Percentiles rank a stretch among this genome's conserved stretches.
phyloP scores from a whole-genome alignment of 2,888 invertebrate species.

The Drosophila neotestacea region DNA sequence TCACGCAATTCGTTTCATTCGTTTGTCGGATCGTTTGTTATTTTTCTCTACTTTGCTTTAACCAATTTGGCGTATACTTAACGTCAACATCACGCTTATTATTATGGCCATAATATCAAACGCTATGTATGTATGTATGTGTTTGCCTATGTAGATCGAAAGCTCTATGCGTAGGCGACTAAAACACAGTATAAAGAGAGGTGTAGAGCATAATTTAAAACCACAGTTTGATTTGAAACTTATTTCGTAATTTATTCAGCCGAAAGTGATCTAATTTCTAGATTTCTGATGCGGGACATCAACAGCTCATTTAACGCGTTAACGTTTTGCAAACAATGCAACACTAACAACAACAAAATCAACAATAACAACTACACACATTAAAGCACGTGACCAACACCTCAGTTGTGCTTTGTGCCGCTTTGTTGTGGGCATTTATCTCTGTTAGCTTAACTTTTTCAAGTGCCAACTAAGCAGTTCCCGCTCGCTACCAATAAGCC shows the following conservation, averaged over 20 bases:
- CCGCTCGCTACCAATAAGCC: conserved; percentile 10
- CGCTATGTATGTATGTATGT: background rate
- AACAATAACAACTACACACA: conserved; percentile 7
- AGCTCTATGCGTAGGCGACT: conserved; percentile 19
- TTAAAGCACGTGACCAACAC: conserved; percentile 37
- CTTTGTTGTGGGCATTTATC: conserved; percentile 28
- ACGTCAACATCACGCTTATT: conserved; percentile 67
- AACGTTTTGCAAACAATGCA: conserved; percentile 52
- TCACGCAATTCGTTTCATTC: conserved; percentile 7
- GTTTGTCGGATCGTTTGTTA: conserved; percentile 16
- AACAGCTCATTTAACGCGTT: conserved; percentile 78
- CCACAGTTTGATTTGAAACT: conserved; percentile 25
- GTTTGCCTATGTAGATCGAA: conserved; percentile 6
- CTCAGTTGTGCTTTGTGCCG: conserved; percentile 19
- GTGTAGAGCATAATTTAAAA: background rate
- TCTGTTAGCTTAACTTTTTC: conserved; percentile 51
- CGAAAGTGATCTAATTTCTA: conserved; percentile 69
- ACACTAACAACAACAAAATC: conserved; percentile 25
- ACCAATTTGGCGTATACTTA: conserved; percentile 75
- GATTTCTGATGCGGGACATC: conserved; percentile 55
- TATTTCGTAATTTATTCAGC: conserved; percentile 67
- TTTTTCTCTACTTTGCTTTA: conserved; percentile 66
- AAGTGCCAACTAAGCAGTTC: conserved; percentile 52
- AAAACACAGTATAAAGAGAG: background rate
- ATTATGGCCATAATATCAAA: conserved; percentile 44